These are phyloP conservation scores for Festucalex cinctus DNA, from an alignment of 2,113 vertebrate genomes.

Conservation along the genomic window DNA sequence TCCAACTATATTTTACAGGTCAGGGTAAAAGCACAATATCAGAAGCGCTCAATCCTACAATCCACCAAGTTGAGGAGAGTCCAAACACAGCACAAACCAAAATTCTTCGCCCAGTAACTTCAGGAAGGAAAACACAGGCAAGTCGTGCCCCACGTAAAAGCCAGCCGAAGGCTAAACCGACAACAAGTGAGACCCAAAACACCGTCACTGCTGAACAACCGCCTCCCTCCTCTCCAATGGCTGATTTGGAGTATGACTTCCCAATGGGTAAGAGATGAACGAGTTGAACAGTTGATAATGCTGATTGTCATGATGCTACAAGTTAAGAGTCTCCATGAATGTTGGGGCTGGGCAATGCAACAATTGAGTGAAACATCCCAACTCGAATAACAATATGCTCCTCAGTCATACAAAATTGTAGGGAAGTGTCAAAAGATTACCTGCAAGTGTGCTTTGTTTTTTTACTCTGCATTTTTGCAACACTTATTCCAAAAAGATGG, in stretches of 20 bases:
- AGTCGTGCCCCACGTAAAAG: conserved; percentile 58
- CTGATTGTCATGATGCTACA: not conserved
- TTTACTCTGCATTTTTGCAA: too few relatives aligned
- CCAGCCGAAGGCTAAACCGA: conserved; percentile 64
- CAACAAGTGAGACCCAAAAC: conserved; percentile 36
- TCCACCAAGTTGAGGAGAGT: conserved; percentile 73
- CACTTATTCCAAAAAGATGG: not conserved
- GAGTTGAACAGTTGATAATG: not conserved
- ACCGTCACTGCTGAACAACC: conserved; percentile 34
- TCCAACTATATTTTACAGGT: not conserved
- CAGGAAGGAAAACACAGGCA: conserved; percentile 57
- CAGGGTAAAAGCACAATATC: conserved; percentile 74
- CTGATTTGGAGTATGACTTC: conserved; percentile 88
- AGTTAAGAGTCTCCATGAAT: not conserved
- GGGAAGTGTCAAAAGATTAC: too few relatives aligned
- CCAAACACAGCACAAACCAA: conserved; percentile 1
- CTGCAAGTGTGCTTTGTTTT: too few relatives aligned
- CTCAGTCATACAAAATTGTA: too few relatives aligned
- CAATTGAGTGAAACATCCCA: too few relatives aligned
- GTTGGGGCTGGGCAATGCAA: not conserved
- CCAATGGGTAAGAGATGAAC: conserved; percentile 75
- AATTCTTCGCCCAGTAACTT: conserved; percentile 12
- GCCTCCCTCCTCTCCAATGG: conserved; percentile 69
- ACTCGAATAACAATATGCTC: too few relatives aligned
- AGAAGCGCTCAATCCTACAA: conserved; percentile 76